Evolutionary conservation across 2,113 vertebrate genomes (phyloP), one percentile per base, ranked within the genome.

Genomic region (Amphiprion percula): DNA sequence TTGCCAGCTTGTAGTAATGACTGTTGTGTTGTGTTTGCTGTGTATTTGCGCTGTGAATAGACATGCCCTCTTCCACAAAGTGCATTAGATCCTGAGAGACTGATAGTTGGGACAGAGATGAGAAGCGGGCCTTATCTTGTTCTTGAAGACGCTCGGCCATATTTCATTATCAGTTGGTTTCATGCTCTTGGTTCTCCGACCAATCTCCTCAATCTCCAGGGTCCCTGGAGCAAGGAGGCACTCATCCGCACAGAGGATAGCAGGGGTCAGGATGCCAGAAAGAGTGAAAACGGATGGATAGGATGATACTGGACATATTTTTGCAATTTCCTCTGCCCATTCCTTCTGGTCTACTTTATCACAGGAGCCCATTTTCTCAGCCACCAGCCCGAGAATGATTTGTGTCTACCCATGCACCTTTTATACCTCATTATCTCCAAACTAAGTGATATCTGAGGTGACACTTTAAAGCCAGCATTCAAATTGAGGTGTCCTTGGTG

Each of bases 121-220:
- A 90, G 83, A 91, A 58, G 66, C 74, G 39, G 66, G 58, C 19
- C 78, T 93, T 91, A 93, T 94, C 93, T 89, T 72, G 84, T 88
- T 87, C 84, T 83, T 64, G 80, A 81, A 83, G 85, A 82, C 84
- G 81, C 64, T 76, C 69, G n/a, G 70, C 50, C 72, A 81, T 87
- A 87, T 93, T 91, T 88, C 86, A 91, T 91, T 88, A 88, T 91
- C 87, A 33, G 55, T 12, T 68, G 80, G 69, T 89, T 91, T 89
- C 82, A 68, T 91, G 85, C 63, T 88, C 72, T 46, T 9, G 59
- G 21, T 90, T 81, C 77, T 84, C 21, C 16, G 54, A 44, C 28
- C 83, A 86, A 90, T 94, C 90, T 87, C 63, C 50, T 80, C 78
- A 8, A 86, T 91, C 89, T 86, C 59, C 62, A 58, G 69, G 79